phyloP scores from a whole-genome alignment of 1,140 invertebrate species.

The Geopemphigus sp. region DNA sequence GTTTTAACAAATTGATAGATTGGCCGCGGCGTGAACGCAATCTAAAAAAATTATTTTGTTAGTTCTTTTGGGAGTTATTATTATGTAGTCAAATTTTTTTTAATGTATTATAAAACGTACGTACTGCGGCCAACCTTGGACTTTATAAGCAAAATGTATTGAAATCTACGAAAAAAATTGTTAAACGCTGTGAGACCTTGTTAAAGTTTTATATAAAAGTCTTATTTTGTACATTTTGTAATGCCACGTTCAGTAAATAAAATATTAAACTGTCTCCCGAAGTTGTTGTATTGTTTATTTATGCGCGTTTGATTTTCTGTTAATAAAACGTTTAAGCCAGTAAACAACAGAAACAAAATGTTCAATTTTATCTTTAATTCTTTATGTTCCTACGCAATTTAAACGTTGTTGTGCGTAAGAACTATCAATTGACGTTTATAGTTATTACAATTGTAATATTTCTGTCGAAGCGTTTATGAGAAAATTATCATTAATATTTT shows the following conservation, averaged over 20 bases:
- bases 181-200: constrained; percentile 45
- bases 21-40: constrained; percentile 11
- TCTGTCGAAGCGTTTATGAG: too few relatives aligned
- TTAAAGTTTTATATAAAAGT: constrained; percentile 49
- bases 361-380: too few relatives aligned
- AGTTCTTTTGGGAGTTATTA: constrained; percentile 34
- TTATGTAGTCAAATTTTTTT: constrained; percentile 38
- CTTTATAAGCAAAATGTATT: constrained; percentile 47
- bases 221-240: constrained; percentile 49
- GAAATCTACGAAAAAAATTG: constrained; percentile 37
- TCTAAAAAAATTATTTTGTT: constrained; percentile 26
- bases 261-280: constrained; percentile 47
- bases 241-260: constrained; percentile 49
- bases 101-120: not conserved
- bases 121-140: constrained; percentile 26
- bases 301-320: too few relatives aligned
- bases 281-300: not conserved
- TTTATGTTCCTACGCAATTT: too few relatives aligned
- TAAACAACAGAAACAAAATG: too few relatives aligned
- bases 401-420: too few relatives aligned
- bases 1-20: constrained; percentile 48
- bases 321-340: too few relatives aligned
- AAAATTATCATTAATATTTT: too few relatives aligned
- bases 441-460: too few relatives aligned
- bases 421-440: too few relatives aligned